phyloP scores from a whole-genome alignment of 1,140 invertebrate species.

The Grapholita molesta region DNA sequence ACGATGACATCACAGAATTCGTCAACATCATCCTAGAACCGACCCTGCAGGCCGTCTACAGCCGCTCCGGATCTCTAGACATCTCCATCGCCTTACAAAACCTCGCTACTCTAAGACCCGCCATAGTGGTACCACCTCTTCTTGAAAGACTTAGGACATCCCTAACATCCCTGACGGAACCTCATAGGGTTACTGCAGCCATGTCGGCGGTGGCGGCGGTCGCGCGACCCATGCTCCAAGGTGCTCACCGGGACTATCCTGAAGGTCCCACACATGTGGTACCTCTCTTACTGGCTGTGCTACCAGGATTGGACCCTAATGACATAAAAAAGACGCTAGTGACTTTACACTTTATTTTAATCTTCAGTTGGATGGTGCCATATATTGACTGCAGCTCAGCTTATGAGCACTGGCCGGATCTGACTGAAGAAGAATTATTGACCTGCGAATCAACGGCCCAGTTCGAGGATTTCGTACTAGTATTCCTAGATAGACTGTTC shows the following conservation, averaged over 20 bases:
- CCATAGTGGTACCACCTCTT: slow-evolving; percentile 89
- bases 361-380: slow-evolving; percentile 87
- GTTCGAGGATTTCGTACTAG: slow-evolving; percentile 91
- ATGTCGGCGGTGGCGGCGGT: slow-evolving; percentile 87
- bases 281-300: slow-evolving; percentile 86
- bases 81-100: slow-evolving; percentile 85
- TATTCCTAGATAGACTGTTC: slow-evolving; percentile 90
- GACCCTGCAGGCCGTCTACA: slow-evolving; percentile 87
- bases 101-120: slow-evolving; percentile 88
- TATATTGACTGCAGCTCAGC: slow-evolving; percentile 91
- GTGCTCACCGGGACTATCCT: slow-evolving; percentile 81
- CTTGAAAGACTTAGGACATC: slow-evolving; percentile 89
- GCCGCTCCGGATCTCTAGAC: slow-evolving; percentile 82
- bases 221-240: slow-evolving; percentile 83
- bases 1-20: slow-evolving; percentile 90
- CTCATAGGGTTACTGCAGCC: slow-evolving; percentile 89
- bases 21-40: slow-evolving; percentile 86
- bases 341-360: slow-evolving; percentile 88
- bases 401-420: slow-evolving; percentile 80
- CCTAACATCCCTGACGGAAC: slow-evolving; percentile 92
- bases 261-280: slow-evolving; percentile 90
- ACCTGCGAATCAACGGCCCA: slow-evolving; percentile 89
- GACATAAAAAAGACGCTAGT: slow-evolving; percentile 91
- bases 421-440: slow-evolving; percentile 87
- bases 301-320: slow-evolving; percentile 95